Evolutionary conservation across 2,113 vertebrate genomes (phyloP).

Genomic region (Oreochromis spilurus): DNA sequence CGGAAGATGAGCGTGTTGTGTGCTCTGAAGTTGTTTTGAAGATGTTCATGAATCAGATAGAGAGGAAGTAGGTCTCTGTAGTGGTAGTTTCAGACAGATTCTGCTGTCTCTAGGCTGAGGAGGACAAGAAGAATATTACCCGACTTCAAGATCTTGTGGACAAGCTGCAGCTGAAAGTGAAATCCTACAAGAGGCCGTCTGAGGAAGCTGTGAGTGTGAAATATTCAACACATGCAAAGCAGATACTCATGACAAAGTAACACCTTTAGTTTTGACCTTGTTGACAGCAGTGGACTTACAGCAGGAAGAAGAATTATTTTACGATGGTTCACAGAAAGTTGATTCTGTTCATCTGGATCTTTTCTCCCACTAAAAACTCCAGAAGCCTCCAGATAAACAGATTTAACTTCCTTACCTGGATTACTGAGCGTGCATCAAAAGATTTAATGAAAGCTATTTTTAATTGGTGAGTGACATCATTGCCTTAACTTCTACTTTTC

Average conservation of each 20-base stretch:
- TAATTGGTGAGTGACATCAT: background rate
- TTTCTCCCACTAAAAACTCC: background rate
- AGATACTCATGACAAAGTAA: background rate
- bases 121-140: constrained; percentile 72
- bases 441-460: background rate
- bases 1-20: background rate
- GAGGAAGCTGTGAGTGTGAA: constrained; percentile 73
- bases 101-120: constrained; percentile 63
- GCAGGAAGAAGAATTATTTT: background rate
- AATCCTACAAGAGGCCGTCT: constrained; percentile 73
- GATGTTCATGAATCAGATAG: background rate
- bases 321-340: background rate
- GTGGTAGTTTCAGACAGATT: background rate
- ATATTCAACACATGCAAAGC: background rate
- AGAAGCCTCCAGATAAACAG: background rate
- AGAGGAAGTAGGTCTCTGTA: background rate
- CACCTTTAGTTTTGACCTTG: background rate
- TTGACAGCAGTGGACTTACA: background rate
- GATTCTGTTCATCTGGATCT: background rate
- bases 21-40: background rate
- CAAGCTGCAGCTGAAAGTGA: constrained; percentile 78
- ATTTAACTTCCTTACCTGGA: background rate
- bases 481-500: background rate
- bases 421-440: background rate
- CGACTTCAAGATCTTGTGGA: constrained; percentile 77